phyloP scores from a whole-genome alignment of 2,797 vertebrate species.

The Lemur catta region DNA sequence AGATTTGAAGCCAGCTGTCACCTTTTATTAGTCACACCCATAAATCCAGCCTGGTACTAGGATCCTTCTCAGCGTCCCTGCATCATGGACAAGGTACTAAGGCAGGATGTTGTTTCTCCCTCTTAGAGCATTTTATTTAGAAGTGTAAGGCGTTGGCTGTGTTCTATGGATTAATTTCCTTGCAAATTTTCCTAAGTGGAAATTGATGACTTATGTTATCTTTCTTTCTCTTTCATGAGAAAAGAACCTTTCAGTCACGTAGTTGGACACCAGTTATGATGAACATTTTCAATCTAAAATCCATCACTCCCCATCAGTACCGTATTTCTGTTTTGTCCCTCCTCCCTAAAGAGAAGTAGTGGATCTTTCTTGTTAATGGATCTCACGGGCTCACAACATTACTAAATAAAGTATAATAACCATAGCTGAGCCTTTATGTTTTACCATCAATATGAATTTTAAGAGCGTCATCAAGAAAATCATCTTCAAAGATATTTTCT shows the following conservation, averaged over 20 bases:
- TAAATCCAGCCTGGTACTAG: constrained; percentile 76
- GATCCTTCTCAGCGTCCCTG: constrained; percentile 74
- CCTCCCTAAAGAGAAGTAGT: neutral
- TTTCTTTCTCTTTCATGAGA: neutral
- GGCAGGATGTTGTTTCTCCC: neutral
- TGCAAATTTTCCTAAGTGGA: constrained; percentile 42
- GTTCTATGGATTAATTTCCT: constrained; percentile 2
- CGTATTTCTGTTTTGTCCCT: neutral
- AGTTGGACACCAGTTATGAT: neutral
- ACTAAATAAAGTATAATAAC: constrained; percentile 40
- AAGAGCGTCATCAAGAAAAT: constrained; percentile 48
- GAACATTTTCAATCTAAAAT: neutral
- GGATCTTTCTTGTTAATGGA: neutral
- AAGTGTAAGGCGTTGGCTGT: neutral
- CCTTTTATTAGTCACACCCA: constrained; percentile 83
- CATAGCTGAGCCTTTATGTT: constrained; percentile 53
- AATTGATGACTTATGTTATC: neutral
- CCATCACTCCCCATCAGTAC: neutral
- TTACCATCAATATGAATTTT: constrained; percentile 59
- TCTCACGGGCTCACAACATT: neutral
- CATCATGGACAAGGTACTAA: constrained; percentile 47
- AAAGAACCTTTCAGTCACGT: neutral
- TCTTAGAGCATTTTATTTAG: constrained; percentile 46
- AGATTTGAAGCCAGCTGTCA: constrained; percentile 84
- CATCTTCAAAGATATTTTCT: constrained; percentile 51